A percentile compares a stretch with the other conserved stretches of the same genome.
phyloP scores from a whole-genome alignment of 1,140 invertebrate species.

The Panagrolaimus sp. region DNA sequence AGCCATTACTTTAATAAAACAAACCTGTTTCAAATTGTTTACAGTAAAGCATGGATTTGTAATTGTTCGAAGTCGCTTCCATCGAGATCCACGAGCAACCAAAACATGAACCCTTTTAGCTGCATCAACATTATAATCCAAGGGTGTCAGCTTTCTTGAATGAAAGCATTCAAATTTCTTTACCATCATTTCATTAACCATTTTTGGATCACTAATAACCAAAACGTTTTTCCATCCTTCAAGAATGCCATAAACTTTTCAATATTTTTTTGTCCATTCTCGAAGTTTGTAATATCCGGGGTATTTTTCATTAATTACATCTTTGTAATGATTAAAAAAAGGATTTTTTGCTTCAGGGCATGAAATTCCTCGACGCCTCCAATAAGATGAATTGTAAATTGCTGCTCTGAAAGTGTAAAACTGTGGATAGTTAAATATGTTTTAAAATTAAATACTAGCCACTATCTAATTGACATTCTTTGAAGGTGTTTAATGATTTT shows the following conservation, averaged over 20 bases:
- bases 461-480: too few relatives aligned
- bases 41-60: slow-evolving; percentile 62
- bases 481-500: too few relatives aligned
- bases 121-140: slow-evolving; percentile 34
- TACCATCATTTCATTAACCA: slow-evolving; percentile 62
- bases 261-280: slow-evolving; percentile 61
- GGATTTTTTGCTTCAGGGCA: neutral
- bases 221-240: slow-evolving; percentile 57
- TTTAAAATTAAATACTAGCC: too few relatives aligned
- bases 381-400: neutral
- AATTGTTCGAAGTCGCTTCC: slow-evolving; percentile 61
- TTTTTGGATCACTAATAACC: slow-evolving; percentile 60
- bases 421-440: too few relatives aligned
- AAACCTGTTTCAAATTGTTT: slow-evolving; percentile 60
- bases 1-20: slow-evolving; percentile 45
- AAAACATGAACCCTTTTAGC: slow-evolving; percentile 41
- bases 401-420: slow-evolving; percentile 2
- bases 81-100: slow-evolving; percentile 48
- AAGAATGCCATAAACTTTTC: slow-evolving; percentile 60
- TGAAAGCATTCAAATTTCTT: slow-evolving; percentile 63
- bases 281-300: slow-evolving; percentile 27
- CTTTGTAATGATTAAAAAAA: neutral
- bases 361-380: neutral
- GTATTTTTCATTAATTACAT: neutral
- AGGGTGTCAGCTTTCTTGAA: slow-evolving; percentile 42